Evolutionary conservation across 2,113 vertebrate species (phyloP), one percentile per base, ranked within the genome.

Genomic region (Cryptoleucopteryx plumbea): DNA sequence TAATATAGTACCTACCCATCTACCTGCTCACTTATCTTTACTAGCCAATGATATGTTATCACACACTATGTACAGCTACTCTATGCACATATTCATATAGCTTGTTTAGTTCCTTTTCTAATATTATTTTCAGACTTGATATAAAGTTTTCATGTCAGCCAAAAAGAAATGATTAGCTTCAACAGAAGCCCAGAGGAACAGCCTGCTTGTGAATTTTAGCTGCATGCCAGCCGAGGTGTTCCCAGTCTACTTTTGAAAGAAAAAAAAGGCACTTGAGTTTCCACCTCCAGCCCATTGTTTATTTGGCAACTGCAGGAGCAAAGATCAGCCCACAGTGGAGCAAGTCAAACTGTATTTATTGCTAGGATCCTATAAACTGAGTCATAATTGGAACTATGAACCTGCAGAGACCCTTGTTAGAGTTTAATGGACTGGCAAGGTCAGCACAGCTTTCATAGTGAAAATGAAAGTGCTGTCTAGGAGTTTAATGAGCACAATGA

Each of bases 401-500:
- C 78, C 50, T 94, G 63, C 45, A 75, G 62, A 95, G 82, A 89
- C 86, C 52, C 91, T 91, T 96, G 77, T 93, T 96, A 93, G 61
- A 42, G 21, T 95, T 97, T 96, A 97, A 97, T 95, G 72, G 50
- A 93, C 90, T 97, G 77, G 61, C 70, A 92, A 96, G 90, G 82
- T 89, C 62, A 96, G 84, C 38, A 40, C 12, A 88, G 62, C 48
- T 92, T 96, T 97, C 67, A 58, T 20, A 72, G 48, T 71, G 71
- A 88, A 97, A 96, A 96, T 58, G 4, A 95, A 90, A 70, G 86
- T 81, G 48, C 88, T 97, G 65, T 66, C 82, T 82, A 86, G 20
- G 62, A 95, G 70, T 92, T 88, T 97, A 96, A 96, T 82, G 81
- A 97, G 32, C 58, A 86, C 42, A 86, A 31, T 86, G 80, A 83